phyloP scores from a whole-genome alignment of 2,797 vertebrate species.

The Melanotaenia trifasciata region DNA sequence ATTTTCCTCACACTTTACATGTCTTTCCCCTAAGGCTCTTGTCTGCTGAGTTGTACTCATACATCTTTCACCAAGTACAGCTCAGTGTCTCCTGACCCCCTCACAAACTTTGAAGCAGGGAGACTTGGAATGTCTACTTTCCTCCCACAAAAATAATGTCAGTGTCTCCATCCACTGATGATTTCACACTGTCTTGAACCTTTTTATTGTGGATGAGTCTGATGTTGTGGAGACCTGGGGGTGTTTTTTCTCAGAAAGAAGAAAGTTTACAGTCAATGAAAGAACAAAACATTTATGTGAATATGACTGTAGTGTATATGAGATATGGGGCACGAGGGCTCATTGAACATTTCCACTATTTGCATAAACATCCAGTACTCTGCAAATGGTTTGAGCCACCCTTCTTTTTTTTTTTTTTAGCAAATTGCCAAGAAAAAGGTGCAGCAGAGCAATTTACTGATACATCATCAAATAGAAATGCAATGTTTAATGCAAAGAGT shows the following conservation, averaged over 20 bases:
- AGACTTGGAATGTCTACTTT: slow-evolving; percentile 42
- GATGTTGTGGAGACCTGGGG: slow-evolving; percentile 16
- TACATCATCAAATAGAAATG: background rate
- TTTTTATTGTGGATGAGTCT: slow-evolving; percentile 22
- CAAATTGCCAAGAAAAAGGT: background rate
- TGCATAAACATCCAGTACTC: background rate
- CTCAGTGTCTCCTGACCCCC: slow-evolving; percentile 55
- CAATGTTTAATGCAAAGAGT: no score
- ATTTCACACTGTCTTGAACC: slow-evolving; percentile 38
- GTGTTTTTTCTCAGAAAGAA: slow-evolving; percentile 30
- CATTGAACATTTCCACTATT: background rate
- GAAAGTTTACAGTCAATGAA: slow-evolving; percentile 20
- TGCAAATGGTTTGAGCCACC: background rate
- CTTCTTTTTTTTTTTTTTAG: background rate
- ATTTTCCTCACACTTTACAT: slow-evolving; percentile 72
- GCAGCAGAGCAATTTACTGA: background rate
- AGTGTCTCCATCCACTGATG: slow-evolving; percentile 30
- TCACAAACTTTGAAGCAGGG: slow-evolving; percentile 20
- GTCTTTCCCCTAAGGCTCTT: slow-evolving; percentile 51
- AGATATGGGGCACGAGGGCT: slow-evolving; percentile 7
- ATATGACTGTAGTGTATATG: slow-evolving; percentile 30
- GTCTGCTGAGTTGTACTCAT: slow-evolving; percentile 52
- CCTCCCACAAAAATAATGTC: slow-evolving; percentile 33
- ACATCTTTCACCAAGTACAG: slow-evolving; percentile 69
- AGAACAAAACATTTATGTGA: slow-evolving; percentile 23